Evolutionary conservation across 2,113 vertebrate species (phyloP).

Genomic region (Coptodon bakossiorum): DNA sequence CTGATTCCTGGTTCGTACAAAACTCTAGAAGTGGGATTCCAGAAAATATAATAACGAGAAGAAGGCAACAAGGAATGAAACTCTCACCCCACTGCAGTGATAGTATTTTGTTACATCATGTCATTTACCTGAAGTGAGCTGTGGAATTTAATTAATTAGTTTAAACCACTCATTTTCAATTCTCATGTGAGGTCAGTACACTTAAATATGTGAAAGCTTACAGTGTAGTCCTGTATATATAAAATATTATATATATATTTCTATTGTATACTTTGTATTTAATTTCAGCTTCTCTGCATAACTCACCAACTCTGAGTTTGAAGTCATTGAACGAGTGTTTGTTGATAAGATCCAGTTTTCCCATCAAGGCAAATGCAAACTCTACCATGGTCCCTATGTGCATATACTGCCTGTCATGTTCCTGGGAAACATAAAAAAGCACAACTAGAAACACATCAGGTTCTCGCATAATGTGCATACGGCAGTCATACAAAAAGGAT

Average conservation of each 20-base stretch:
- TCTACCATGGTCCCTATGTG: constrained; percentile 98
- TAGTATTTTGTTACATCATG: not conserved
- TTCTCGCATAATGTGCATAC: not conserved
- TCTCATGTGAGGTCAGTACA: not conserved
- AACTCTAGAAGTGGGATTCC: not conserved
- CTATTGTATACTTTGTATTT: not conserved
- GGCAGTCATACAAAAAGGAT: not conserved
- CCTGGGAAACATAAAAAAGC: constrained; percentile 64
- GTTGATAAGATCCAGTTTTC: constrained; percentile 95
- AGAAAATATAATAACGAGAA: not conserved
- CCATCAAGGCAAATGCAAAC: constrained; percentile 93
- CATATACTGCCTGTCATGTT: constrained; percentile 92
- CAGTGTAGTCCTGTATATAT: not conserved
- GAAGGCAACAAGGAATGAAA: not conserved
- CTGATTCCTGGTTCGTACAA: not conserved
- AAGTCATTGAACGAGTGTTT: constrained; percentile 99
- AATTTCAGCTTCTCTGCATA: not conserved
- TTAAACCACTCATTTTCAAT: not conserved
- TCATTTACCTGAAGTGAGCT: not conserved
- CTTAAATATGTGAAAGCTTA: not conserved
- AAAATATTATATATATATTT: not conserved
- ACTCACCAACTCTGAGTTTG: constrained; percentile 92
- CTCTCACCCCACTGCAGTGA: not conserved
- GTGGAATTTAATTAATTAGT: not conserved
- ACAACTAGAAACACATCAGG: not conserved